Base-by-base conservation (phyloP, 2,888 invertebrate species). In the Macaria liturata region DNA sequence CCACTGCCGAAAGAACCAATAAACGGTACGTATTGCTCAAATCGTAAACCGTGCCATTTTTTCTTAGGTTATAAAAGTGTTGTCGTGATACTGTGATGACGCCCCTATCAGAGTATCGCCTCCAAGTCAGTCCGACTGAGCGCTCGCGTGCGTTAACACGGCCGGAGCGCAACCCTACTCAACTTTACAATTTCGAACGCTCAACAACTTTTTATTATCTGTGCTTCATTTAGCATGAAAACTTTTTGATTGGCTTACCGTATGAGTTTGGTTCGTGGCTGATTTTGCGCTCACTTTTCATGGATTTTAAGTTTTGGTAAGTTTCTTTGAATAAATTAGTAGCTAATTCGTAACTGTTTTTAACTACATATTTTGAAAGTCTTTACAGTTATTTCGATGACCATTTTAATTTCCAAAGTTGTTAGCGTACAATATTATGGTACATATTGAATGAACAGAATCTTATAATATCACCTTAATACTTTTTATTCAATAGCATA, bases 91-190 rank as follows among this genome's bases (percentile, higher is more conserved):
- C 44, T 9, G 40, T 34, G 48, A 55, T 52, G 61, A 51, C 61
- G 57, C 50, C 32, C 49, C 60, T 66, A 62, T 64, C 61, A 53
- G 9, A 31, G 50, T 55, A 64, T 64, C 62, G 58, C 60, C 45
- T 30, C 7, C 30, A 52, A 46, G 50, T 60, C 76, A 76, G 76
- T 76, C 72, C 69, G 65, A 70, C 66, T 59, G 55, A 58, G 71
- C 69, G 67, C 75, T 67, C 62, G 66, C 69, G 62, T 65, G 68
- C 66, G 74, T 64, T 32, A 61, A 71, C 71, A 72, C 76, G 76
- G 47, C 62, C 46, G 62, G 51, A 62, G 59, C 46, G 58, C 51
- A 61, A 62, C 57, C 61, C 67, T 54, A 66, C 60, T 39, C 54
- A 75, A 75, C 57, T 61, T 61, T 69, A 9, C 47, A 56, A 62